phyloP scores from a whole-genome alignment of 2,113 vertebrate species.

The Neofelis nebulosa region DNA sequence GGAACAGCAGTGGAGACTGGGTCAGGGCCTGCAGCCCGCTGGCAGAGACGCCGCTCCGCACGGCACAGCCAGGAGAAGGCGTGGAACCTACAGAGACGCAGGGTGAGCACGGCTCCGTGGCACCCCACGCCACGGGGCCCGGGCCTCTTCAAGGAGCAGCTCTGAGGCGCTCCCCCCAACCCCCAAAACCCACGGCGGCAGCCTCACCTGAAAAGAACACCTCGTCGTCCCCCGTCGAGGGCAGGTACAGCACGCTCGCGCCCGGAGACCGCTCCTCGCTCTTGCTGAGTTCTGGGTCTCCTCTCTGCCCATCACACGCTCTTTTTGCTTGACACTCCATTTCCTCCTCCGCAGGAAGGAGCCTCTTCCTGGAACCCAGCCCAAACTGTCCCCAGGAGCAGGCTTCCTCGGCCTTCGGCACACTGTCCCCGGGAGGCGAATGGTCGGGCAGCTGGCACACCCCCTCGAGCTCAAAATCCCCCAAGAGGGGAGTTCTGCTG shows the following conservation, averaged over 20 bases:
- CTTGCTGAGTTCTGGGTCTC: constrained; percentile 35
- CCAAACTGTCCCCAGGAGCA: constrained; percentile 61
- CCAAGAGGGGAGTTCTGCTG: constrained; percentile 68
- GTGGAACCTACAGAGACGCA: constrained; percentile 82
- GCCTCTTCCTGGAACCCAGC: constrained; percentile 80
- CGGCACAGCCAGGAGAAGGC: constrained; percentile 83
- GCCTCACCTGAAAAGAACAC: constrained; percentile 84
- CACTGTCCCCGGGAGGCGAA: constrained; percentile 82
- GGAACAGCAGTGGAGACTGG: constrained; percentile 92
- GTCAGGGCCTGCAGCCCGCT: constrained; percentile 94
- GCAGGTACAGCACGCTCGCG: background rate
- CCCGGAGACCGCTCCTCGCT: background rate
- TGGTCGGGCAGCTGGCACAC: constrained; percentile 89
- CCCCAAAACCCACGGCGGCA: background rate
- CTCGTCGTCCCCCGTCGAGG: constrained; percentile 61
- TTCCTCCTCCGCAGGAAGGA: constrained; percentile 65
- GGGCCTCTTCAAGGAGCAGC: no score
- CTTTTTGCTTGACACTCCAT: constrained; percentile 60
- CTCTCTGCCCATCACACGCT: constrained; percentile 35
- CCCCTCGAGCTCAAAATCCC: constrained; percentile 93
- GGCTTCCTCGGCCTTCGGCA: constrained; percentile 70
- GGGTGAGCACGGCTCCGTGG: background rate
- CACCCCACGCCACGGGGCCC: accelerated
- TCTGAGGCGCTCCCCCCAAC: background rate
- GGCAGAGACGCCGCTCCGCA: constrained; percentile 85